Conservation (phyloP, 2,888 invertebrate species). For the Parochlus steinenii region DNA sequence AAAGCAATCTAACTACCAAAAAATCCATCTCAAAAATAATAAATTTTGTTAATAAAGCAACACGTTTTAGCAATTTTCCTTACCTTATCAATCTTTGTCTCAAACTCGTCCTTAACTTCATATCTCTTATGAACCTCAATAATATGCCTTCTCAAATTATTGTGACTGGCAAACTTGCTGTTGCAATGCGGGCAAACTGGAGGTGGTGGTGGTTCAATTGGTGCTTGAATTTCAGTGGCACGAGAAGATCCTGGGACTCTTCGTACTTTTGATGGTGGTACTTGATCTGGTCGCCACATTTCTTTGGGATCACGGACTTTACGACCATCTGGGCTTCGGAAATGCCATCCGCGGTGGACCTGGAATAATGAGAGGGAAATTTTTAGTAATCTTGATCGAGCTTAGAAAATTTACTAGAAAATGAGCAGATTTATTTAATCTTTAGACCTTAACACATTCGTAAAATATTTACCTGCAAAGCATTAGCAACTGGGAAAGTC, state of each 20-base stretch:
- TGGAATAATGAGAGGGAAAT: too few species aligned
- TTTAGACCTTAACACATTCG: too few species aligned
- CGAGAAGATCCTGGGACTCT: too few species aligned
- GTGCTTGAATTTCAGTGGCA: background rate
- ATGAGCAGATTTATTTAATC: too few species aligned
- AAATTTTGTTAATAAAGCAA: too few species aligned
- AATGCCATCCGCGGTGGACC: slow-evolving; percentile 33
- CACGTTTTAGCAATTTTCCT: too few species aligned
- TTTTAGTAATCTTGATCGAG: too few species aligned
- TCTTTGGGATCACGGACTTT: slow-evolving; percentile 18
- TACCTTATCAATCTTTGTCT: too few species aligned
- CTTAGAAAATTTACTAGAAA: too few species aligned
- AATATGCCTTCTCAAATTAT: slow-evolving; percentile 28
- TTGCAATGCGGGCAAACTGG: slow-evolving; percentile 27
- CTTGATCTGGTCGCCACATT: slow-evolving; percentile 15
- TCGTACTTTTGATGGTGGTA: slow-evolving; percentile 12
- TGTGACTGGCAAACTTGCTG: slow-evolving; percentile 29
- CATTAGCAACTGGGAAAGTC: slow-evolving; percentile 29
- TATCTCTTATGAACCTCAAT: slow-evolving; percentile 26
- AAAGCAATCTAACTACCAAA: too few species aligned
- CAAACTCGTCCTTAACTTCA: slow-evolving; percentile 13
- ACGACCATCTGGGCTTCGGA: slow-evolving; percentile 28
- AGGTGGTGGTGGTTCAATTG: slow-evolving; percentile 2
- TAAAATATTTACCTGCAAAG: too few species aligned
- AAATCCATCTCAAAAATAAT: too few species aligned